Conservation (phyloP, 2,797 vertebrate species). For the Mallotus villosus region DNA sequence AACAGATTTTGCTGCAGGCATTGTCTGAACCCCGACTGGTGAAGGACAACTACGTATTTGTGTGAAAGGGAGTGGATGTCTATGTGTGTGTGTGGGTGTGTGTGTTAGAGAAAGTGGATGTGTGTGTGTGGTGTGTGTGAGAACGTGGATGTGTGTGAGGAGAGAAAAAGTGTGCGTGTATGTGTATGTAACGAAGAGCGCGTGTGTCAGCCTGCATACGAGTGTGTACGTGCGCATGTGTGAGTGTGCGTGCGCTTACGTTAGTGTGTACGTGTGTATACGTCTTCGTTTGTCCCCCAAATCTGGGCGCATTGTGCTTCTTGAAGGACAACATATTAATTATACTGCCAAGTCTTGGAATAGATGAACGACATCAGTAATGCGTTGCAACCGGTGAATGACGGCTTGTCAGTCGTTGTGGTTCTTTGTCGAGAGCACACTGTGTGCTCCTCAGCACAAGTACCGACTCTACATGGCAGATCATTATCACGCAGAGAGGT, state of each 20-base stretch:
- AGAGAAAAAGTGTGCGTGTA: neutral
- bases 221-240: too few species aligned
- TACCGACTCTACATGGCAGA: too few species aligned
- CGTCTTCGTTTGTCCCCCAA: neutral
- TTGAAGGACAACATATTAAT: conserved; percentile 24
- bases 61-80: neutral
- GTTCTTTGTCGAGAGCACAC: conserved; percentile 41
- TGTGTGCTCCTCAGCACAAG: too few species aligned
- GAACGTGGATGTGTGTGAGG: neutral
- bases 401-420: conserved; percentile 34
- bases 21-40: neutral
- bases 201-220: too few species aligned
- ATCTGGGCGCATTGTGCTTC: conserved; percentile 7
- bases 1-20: neutral
- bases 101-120: neutral
- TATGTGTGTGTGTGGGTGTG: neutral
- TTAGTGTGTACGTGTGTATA: too few species aligned
- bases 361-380: neutral
- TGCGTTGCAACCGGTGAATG: neutral
- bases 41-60: neutral
- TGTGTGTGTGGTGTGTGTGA: neutral
- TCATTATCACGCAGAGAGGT: too few species aligned
- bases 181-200: neutral
- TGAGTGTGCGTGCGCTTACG: too few species aligned
- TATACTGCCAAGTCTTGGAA: conserved; percentile 4